These are phyloP conservation scores for Sitobion miscanthi DNA, from an alignment of 1,140 invertebrate species.

Conservation along the genomic window DNA sequence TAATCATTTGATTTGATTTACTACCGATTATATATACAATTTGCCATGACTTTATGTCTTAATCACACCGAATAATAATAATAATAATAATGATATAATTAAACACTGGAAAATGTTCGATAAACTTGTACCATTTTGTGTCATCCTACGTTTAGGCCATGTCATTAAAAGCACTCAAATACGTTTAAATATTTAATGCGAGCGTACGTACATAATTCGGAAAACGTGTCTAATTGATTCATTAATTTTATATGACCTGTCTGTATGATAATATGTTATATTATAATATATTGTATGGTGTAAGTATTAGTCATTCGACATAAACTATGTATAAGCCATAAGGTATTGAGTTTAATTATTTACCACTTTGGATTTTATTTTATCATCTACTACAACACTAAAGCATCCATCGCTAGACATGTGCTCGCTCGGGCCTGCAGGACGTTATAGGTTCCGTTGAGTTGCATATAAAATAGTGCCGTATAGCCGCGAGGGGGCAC, in stretches of 20 bases:
- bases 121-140: not conserved
- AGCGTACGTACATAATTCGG: not conserved
- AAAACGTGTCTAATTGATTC: not conserved
- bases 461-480: no score
- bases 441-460: not conserved
- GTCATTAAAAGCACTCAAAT: constrained; percentile 18
- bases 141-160: not conserved
- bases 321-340: not conserved
- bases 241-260: not conserved
- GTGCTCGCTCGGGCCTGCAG: not conserved
- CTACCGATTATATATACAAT: not conserved
- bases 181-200: not conserved
- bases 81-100: not conserved
- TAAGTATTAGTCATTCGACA: not conserved
- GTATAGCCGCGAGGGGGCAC: no score
- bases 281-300: not conserved
- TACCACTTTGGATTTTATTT: not conserved
- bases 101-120: not conserved
- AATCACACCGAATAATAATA: not conserved
- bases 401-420: not conserved
- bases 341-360: not conserved
- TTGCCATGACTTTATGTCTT: not conserved
- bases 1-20: not conserved
- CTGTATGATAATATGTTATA: not conserved
- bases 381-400: not conserved